These are phyloP conservation scores for Enteromius mattozi DNA, from an alignment of 2,797 vertebrate genomes.

Conservation along the genomic window DNA sequence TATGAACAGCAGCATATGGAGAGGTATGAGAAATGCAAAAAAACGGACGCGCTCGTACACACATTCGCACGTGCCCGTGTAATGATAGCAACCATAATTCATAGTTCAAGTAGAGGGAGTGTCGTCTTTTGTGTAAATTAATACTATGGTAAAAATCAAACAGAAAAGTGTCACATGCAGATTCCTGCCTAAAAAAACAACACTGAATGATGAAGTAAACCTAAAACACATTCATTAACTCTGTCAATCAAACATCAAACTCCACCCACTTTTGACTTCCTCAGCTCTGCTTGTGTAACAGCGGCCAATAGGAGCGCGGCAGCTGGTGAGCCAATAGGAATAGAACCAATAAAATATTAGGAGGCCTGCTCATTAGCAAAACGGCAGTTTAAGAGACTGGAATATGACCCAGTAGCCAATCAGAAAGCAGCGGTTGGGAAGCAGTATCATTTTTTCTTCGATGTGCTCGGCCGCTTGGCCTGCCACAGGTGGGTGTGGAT, in stretches of 20 bases:
- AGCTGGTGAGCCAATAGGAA: slow-evolving; percentile 20
- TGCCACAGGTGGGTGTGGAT: slow-evolving; percentile 90
- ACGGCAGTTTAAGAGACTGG: not conserved
- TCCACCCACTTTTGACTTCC: slow-evolving; percentile 61
- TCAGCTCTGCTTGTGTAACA: slow-evolving; percentile 14
- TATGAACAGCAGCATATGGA: slow-evolving; percentile 51
- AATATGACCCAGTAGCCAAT: slow-evolving; percentile 24
- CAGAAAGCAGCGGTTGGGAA: slow-evolving; percentile 27
- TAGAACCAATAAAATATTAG: slow-evolving; percentile 15
- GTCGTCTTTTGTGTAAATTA: slow-evolving; percentile 57
- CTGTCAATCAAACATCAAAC: slow-evolving; percentile 49
- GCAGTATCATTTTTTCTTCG: slow-evolving; percentile 79
- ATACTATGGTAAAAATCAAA: slow-evolving; percentile 67
- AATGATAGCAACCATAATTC: not conserved
- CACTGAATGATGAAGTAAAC: slow-evolving; percentile 57
- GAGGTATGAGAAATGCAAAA: slow-evolving; percentile 44
- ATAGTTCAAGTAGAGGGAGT: slow-evolving; percentile 39
- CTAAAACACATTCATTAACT: slow-evolving; percentile 57
- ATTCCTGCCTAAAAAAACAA: slow-evolving; percentile 63
- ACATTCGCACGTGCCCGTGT: slow-evolving; percentile 21
- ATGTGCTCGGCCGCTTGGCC: slow-evolving; percentile 84
- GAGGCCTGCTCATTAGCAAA: slow-evolving; percentile 26
- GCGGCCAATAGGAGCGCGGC: slow-evolving; percentile 4
- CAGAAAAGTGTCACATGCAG: slow-evolving; percentile 75
- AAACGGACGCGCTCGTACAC: slow-evolving; percentile 6